A percentile compares a stretch with the other conserved stretches of the same genome.
These are phyloP conservation scores for Protodeltote pygarga DNA, from an alignment of 2,888 invertebrate genomes.

Conservation along the genomic window DNA sequence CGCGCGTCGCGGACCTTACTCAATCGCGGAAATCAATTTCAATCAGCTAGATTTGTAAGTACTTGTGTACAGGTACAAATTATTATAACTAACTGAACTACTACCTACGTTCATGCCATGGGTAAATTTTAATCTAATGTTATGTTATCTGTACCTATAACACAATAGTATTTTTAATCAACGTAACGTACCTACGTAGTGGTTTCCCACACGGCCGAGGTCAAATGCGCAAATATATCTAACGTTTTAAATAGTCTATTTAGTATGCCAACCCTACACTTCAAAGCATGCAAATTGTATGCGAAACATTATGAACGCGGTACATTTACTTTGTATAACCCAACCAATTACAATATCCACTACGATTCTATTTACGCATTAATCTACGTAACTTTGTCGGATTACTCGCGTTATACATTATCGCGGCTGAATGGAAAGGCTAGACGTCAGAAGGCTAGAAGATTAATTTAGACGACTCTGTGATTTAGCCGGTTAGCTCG, in stretches of 20 bases:
- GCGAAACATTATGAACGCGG: slow-evolving; percentile 54
- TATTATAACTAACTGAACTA: too few relatives aligned
- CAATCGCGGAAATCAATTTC: too few relatives aligned
- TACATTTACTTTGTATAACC: slow-evolving; percentile 54
- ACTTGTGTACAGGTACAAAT: too few relatives aligned
- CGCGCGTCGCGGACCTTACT: too few relatives aligned
- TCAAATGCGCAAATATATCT: slow-evolving; percentile 49
- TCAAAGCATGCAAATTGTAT: slow-evolving; percentile 66
- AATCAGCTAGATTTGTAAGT: too few relatives aligned
- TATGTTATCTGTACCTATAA: slow-evolving; percentile 11
- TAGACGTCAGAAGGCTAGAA: slow-evolving; percentile 15
- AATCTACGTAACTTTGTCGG: slow-evolving; percentile 42
- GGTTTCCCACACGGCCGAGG: slow-evolving; percentile 42
- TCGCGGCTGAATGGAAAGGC: slow-evolving; percentile 39
- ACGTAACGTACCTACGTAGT: slow-evolving; percentile 11
- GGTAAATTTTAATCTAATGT: too few relatives aligned
- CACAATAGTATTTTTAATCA: slow-evolving; percentile 17
- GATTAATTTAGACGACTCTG: slow-evolving; percentile 29
- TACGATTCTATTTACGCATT: slow-evolving; percentile 4
- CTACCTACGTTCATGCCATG: too few relatives aligned
- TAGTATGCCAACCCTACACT: slow-evolving; percentile 67
- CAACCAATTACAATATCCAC: slow-evolving; percentile 29
- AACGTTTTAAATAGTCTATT: slow-evolving; percentile 63
- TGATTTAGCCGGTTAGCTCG: slow-evolving; percentile 49
- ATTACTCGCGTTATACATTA: slow-evolving; percentile 36